Percentiles rank a stretch among this genome's conserved stretches.
These are phyloP conservation scores for Hirundo rustica DNA, from an alignment of 2,797 vertebrate species.

Conservation along the genomic window DNA sequence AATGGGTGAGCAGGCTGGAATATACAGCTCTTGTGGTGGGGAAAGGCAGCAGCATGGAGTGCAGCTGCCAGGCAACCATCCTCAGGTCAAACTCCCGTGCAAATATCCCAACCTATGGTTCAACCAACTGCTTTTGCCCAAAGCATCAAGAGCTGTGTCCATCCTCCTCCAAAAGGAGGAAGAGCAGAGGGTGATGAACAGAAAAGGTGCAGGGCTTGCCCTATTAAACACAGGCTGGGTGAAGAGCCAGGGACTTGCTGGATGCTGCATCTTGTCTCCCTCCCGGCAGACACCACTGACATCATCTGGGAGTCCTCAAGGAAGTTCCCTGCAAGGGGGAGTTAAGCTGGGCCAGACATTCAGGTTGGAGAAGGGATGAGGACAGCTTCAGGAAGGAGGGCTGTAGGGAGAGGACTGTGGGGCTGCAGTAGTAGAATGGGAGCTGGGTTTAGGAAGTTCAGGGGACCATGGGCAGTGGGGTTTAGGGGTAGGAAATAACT, in stretches of 20 bases:
- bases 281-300: not conserved
- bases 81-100: not conserved
- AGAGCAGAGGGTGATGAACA: not conserved
- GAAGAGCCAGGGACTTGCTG: not conserved
- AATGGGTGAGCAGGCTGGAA: not conserved
- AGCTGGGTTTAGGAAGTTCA: not conserved
- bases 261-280: not conserved
- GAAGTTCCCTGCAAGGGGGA: not conserved
- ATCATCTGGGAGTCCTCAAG: not conserved
- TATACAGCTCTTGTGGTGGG: not conserved
- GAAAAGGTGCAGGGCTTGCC: not conserved
- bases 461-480: not conserved
- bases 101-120: not conserved
- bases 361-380: not conserved
- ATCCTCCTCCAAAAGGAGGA: not conserved
- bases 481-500: not conserved
- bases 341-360: not conserved
- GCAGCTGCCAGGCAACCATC: not conserved
- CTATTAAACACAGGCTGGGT: not conserved
- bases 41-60: rapidly evolving
- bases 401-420: not conserved
- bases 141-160: not conserved
- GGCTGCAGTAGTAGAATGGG: rapidly evolving
- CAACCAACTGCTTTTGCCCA: not conserved
- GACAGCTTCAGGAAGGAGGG: not conserved